Conservation (phyloP, 53 echinoderm and acorn worm species). For the Temnopleurus reevesii region DNA sequence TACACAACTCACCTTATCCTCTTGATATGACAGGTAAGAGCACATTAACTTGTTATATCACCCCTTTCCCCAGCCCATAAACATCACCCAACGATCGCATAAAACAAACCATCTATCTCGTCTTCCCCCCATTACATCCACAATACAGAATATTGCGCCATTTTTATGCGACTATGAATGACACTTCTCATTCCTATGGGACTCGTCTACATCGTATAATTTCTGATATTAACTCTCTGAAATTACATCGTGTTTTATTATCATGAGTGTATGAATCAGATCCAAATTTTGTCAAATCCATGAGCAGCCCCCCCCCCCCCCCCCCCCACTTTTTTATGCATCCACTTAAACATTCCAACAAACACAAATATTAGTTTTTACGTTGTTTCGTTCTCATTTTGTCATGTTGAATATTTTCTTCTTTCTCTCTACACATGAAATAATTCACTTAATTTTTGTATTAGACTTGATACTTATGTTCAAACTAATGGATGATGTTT, state of each 20-base stretch:
- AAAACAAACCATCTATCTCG: slow-evolving; percentile 55
- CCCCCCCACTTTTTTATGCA: background rate
- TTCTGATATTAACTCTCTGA: slow-evolving; percentile 17
- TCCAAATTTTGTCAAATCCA: background rate
- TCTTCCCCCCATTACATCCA: background rate
- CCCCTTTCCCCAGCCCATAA: slow-evolving; percentile 50
- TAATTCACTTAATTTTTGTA: too few species aligned
- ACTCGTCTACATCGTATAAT: slow-evolving; percentile 9
- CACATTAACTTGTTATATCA: background rate
- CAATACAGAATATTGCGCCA: background rate
- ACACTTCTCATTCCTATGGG: slow-evolving; percentile 22
- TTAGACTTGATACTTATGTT: too few species aligned
- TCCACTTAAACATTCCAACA: too few species aligned
- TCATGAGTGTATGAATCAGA: background rate
- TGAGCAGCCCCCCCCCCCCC: too few species aligned
- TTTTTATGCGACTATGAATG: slow-evolving; percentile 47
- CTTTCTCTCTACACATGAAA: too few species aligned
- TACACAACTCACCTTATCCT: slow-evolving; percentile 91
- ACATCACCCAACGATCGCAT: slow-evolving; percentile 55
- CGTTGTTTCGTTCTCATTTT: too few species aligned
- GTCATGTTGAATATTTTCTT: too few species aligned
- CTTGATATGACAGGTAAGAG: slow-evolving; percentile 96
- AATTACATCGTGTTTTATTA: background rate
- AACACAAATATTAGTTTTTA: too few species aligned
- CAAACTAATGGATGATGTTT: too few species aligned